These are phyloP conservation scores for Phylloscopus trochilus DNA, from an alignment of 2,113 vertebrate species.

Conservation along the genomic window DNA sequence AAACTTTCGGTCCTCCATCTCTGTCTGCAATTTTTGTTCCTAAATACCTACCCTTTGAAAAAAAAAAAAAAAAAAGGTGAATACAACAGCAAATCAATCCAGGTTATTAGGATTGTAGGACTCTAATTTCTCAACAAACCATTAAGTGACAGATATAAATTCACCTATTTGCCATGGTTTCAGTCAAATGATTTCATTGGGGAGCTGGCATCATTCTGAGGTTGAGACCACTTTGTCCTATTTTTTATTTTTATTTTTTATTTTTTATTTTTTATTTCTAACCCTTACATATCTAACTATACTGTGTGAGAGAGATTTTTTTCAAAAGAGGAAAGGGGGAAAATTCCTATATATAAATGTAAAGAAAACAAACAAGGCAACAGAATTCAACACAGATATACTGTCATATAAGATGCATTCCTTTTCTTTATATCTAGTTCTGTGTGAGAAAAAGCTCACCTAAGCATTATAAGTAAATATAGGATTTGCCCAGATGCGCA, in stretches of 20 bases:
- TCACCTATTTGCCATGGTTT: slow-evolving; percentile 90
- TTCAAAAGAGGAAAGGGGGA: neutral
- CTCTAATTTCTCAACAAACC: slow-evolving; percentile 93
- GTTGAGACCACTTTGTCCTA: slow-evolving; percentile 80
- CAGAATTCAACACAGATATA: neutral
- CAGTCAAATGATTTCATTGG: slow-evolving; percentile 92
- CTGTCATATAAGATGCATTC: neutral
- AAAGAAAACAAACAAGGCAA: neutral
- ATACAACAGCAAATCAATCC: slow-evolving; percentile 82
- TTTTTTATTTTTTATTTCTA: slow-evolving; percentile 75
- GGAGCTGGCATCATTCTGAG: slow-evolving; percentile 83
- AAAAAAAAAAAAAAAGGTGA: neutral
- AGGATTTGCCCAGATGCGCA: neutral
- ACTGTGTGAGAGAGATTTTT: neutral
- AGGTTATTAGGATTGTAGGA: slow-evolving; percentile 78
- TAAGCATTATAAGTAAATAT: neutral
- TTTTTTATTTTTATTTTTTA: slow-evolving; percentile 83
- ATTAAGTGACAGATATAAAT: slow-evolving; percentile 96
- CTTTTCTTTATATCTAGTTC: neutral
- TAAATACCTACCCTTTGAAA: slow-evolving; percentile 72
- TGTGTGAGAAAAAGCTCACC: neutral
- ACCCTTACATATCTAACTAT: neutral
- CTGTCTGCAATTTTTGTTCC: slow-evolving; percentile 77
- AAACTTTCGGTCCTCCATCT: slow-evolving; percentile 76
- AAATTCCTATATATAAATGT: neutral